A percentile compares a stretch with the other conserved stretches of the same genome.
These are phyloP conservation scores for Plotosus lineatus DNA, from an alignment of 2,113 vertebrate genomes.

Conservation along the genomic window DNA sequence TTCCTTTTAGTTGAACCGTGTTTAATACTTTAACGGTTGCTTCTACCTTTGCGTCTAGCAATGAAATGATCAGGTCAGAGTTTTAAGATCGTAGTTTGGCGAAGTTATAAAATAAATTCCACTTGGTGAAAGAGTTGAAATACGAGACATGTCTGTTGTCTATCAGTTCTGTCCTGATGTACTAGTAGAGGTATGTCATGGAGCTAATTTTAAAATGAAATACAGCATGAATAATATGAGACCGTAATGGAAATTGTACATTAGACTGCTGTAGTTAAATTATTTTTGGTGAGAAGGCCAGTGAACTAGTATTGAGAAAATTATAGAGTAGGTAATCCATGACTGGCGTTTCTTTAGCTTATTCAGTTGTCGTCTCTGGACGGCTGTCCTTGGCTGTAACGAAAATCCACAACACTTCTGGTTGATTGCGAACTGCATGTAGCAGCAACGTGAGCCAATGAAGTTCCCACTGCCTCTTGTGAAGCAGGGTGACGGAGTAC, in stretches of 20 bases:
- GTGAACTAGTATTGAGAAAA: neutral
- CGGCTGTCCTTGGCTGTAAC: neutral
- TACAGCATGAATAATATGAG: neutral
- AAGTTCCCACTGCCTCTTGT: neutral
- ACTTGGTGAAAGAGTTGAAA: neutral
- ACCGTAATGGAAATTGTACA: neutral
- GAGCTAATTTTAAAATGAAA: neutral
- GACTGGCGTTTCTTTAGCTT: neutral
- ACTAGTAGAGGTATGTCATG: neutral
- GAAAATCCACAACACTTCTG: neutral
- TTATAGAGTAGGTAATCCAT: neutral
- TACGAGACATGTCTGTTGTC: neutral
- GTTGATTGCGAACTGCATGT: neutral
- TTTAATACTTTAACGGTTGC: neutral
- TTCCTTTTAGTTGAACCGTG: neutral
- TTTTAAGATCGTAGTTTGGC: neutral
- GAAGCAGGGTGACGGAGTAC: neutral
- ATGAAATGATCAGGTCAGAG: neutral
- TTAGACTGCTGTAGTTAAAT: neutral
- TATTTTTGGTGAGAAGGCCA: neutral
- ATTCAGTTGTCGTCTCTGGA: neutral
- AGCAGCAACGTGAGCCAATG: neutral
- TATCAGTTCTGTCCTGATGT: neutral
- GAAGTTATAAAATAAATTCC: neutral
- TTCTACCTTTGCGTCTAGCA: neutral